These are phyloP conservation scores for Semaprochilodus insignis DNA, from an alignment of 2,797 vertebrate species.

Conservation along the genomic window DNA sequence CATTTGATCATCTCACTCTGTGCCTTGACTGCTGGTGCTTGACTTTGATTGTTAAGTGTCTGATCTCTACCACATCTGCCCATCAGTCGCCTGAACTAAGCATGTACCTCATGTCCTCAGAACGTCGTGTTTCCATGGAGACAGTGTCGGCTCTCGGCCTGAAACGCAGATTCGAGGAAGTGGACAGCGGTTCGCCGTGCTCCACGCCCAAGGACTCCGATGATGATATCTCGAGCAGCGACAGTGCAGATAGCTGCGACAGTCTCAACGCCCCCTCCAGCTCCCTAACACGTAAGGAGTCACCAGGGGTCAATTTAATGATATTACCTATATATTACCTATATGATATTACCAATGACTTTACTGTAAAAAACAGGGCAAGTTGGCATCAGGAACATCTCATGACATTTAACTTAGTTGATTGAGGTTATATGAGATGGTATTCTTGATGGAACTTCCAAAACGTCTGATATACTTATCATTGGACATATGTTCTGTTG, in stretches of 20 bases:
- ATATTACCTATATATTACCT: no score
- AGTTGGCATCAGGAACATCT: neutral
- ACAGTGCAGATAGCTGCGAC: conserved; percentile 96
- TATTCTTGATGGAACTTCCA: no score
- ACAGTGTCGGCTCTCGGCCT: conserved; percentile 84
- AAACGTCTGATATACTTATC: no score
- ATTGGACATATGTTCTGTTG: no score
- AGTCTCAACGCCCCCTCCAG: conserved; percentile 91
- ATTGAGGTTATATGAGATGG: neutral
- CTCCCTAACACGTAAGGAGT: conserved; percentile 87
- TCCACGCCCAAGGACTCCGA: conserved; percentile 89
- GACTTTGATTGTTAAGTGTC: neutral
- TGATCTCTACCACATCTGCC: neutral
- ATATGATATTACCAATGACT: neutral
- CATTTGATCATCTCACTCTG: neutral
- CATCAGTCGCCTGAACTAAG: conserved; percentile 20
- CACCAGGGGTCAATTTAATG: neutral
- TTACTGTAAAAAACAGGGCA: neutral
- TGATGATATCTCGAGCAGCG: conserved; percentile 95
- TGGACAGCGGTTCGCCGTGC: conserved; percentile 87
- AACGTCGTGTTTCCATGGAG: conserved; percentile 89
- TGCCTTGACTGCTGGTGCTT: neutral
- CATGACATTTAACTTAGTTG: neutral
- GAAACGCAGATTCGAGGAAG: conserved; percentile 94
- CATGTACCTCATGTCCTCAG: conserved; percentile 67